Evolutionary conservation across 2,888 invertebrate genomes (phyloP), one percentile per base, ranked within the genome.

Genomic region (Diaprepes abbreviatus): DNA sequence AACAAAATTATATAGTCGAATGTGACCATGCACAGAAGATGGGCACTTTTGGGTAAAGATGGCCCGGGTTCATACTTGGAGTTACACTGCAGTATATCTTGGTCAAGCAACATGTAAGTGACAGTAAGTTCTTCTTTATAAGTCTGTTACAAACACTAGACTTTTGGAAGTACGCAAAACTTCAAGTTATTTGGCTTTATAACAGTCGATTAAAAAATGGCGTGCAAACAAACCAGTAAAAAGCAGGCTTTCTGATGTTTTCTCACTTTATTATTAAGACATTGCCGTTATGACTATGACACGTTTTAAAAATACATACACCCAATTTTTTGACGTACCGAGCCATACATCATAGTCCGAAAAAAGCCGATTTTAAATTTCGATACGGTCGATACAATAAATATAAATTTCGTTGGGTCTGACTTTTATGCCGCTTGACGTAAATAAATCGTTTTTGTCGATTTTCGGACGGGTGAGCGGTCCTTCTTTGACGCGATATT

Each of bases 401-500:
- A 69, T 64, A 69, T 64, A 63, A 64, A 69, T 69, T 69, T 64
- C 69, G 64, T 36, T 24, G 50, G 12, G 58, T 33, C 54, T 60
- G 66, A 66, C 60, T 57, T 69, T 70, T 63, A 70, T 70, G 52
- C 52, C 38, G 45, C 38, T 74, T 70, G 75, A 73, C 73, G 75
- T 76, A 75, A 76, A 76, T 76, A 75, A 75, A 75, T 76, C 75
- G 74, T 73, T 75, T 74, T 66, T 66, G 58, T 64, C 69, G 59
- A 54, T 58, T 70, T 70, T 65, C 36, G 50, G 69, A 59, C 59
- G 48, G 48, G 48, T 6, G 9, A 50, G 55, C 59, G 66, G 57
- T 55, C 43, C 58, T 10, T 10, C 59, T 40, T 31, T 50, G 43
- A 52, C 66, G 40, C 35, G 40, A 52, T 52, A 66, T 66, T 66